Conservation (phyloP, 2,113 vertebrate species). For the Cheirogaleus medius region DNA sequence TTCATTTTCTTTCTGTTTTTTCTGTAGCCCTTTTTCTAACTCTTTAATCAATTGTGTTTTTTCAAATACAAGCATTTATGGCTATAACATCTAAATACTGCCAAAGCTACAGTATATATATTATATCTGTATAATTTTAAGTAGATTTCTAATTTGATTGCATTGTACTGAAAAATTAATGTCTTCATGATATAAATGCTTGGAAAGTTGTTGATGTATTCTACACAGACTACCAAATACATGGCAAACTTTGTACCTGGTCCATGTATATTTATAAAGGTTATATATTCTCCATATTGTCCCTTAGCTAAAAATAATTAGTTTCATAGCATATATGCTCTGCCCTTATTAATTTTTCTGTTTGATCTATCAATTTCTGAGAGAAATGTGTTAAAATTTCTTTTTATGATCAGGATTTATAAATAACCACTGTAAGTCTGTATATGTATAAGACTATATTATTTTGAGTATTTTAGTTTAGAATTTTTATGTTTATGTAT, state of each 20-base stretch:
- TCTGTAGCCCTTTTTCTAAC: not conserved
- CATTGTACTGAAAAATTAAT: not conserved
- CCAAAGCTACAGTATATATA: not conserved
- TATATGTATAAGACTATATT: not conserved
- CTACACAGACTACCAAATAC: not conserved
- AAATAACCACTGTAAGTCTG: not conserved
- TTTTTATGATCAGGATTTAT: not conserved
- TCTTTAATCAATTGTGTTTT: not conserved
- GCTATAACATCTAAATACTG: not conserved
- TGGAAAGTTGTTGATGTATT: not conserved
- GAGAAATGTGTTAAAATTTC: not conserved
- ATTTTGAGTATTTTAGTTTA: not conserved
- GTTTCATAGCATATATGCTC: not conserved
- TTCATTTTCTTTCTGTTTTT: not conserved
- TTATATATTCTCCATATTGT: not conserved
- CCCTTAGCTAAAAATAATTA: not conserved
- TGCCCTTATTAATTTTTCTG: not conserved
- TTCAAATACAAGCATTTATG: not conserved
- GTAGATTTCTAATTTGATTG: not conserved
- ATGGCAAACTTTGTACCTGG: not conserved
- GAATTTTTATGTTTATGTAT: not conserved
- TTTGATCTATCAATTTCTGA: not conserved
- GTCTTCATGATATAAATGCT: not conserved
- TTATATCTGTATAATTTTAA: not conserved
- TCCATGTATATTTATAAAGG: not conserved